phyloP scores from a whole-genome alignment of 2,888 invertebrate species.

The Drosophila helvetica region DNA sequence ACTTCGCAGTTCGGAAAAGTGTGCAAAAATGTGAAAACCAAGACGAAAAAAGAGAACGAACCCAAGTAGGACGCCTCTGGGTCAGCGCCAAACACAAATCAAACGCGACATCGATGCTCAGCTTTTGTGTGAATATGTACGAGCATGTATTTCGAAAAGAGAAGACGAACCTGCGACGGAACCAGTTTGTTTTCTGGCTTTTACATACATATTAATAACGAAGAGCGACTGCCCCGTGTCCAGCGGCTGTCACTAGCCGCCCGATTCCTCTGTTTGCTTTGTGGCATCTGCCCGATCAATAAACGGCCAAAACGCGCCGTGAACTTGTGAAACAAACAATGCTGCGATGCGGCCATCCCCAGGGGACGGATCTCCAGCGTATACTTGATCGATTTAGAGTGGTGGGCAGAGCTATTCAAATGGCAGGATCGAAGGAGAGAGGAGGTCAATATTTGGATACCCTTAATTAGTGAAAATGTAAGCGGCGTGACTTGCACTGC shows the following conservation, averaged over 20 bases:
- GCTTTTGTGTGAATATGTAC: constrained; percentile 38
- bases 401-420: not conserved
- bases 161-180: constrained; percentile 40
- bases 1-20: constrained; percentile 10
- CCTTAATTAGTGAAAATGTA: constrained; percentile 13
- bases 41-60: constrained; percentile 6
- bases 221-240: constrained; percentile 10
- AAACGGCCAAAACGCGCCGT: constrained; percentile 43
- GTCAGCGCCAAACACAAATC: constrained; percentile 29
- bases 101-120: constrained; percentile 28
- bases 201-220: constrained; percentile 40
- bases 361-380: constrained; percentile 20
- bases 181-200: constrained; percentile 58
- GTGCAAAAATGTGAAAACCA: constrained; percentile 33
- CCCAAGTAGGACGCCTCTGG: constrained; percentile 15
- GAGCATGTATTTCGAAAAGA: constrained; percentile 7
- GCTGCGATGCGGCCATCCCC: constrained; percentile 10
- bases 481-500: not conserved
- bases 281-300: constrained; percentile 7
- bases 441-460: not conserved
- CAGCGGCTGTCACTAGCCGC: constrained; percentile 2
- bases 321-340: constrained; percentile 48
- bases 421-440: not conserved
- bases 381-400: constrained; percentile 18
- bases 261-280: constrained; percentile 36